These are phyloP conservation scores for Nowickia ferox DNA, from an alignment of 2,888 invertebrate species.

Conservation along the genomic window DNA sequence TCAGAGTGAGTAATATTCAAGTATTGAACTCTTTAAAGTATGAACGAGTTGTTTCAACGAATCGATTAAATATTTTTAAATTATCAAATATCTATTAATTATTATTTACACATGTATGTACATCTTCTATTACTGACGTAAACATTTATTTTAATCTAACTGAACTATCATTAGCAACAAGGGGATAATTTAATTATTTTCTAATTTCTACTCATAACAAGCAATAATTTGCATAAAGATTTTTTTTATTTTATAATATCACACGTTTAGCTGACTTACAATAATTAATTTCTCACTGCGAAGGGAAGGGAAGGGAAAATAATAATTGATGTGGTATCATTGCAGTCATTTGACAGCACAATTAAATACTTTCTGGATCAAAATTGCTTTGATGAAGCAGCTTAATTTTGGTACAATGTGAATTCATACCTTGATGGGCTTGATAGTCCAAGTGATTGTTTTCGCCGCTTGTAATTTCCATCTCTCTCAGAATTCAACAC, in stretches of 20 bases:
- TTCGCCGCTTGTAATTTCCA: too few relatives aligned
- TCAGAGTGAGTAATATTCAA: constrained; percentile 24
- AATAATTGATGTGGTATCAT: neutral
- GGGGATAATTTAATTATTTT: neutral
- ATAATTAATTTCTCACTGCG: neutral
- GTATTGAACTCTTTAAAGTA: constrained; percentile 3
- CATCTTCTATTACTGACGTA: neutral
- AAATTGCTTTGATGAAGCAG: too few relatives aligned
- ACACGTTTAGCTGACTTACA: neutral
- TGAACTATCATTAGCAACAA: neutral
- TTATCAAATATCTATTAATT: neutral
- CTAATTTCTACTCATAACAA: neutral
- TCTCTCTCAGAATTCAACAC: too few relatives aligned
- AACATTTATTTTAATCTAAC: neutral
- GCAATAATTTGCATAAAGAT: neutral
- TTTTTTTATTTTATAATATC: neutral
- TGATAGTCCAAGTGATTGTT: too few relatives aligned
- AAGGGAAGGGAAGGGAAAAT: neutral
- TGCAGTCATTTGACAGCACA: neutral
- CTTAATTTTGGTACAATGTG: too few relatives aligned
- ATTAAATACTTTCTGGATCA: neutral
- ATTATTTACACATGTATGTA: neutral
- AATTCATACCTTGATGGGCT: too few relatives aligned
- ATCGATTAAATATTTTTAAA: constrained; percentile 27
- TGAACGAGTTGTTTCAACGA: constrained; percentile 35